These are phyloP conservation scores for Cerceris rybyensis DNA, from an alignment of 2,888 invertebrate species.

Conservation along the genomic window DNA sequence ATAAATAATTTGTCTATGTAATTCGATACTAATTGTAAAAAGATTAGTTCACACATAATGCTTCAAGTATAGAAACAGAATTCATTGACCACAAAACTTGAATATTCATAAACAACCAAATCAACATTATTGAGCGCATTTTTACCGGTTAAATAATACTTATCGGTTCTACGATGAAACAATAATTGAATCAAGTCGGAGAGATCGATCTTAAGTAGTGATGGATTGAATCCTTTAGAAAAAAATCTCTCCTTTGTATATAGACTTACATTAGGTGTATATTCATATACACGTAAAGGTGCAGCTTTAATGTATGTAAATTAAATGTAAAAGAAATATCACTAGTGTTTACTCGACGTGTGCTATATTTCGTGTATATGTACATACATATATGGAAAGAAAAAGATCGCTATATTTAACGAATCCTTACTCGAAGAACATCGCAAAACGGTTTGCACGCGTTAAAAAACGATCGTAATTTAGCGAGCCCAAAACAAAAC, in stretches of 20 bases:
- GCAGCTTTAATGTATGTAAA: slow-evolving; percentile 70
- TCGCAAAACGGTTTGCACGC: not conserved
- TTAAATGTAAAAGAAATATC: slow-evolving; percentile 64
- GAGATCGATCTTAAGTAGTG: slow-evolving; percentile 30
- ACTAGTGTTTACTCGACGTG: slow-evolving; percentile 63
- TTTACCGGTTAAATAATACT: too few relatives aligned
- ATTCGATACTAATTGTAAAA: too few relatives aligned
- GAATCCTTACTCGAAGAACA: not conserved
- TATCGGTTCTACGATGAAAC: not conserved
- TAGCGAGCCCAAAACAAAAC: not conserved
- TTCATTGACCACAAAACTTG: too few relatives aligned
- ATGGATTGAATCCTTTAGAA: slow-evolving; percentile 13
- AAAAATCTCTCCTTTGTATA: slow-evolving; percentile 54
- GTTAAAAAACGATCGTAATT: not conserved
- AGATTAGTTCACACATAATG: too few relatives aligned
- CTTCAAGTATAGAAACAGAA: too few relatives aligned
- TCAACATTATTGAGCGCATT: too few relatives aligned
- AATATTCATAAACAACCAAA: too few relatives aligned
- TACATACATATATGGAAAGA: slow-evolving; percentile 33
- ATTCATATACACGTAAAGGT: slow-evolving; percentile 60
- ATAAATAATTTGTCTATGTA: too few relatives aligned
- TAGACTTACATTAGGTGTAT: slow-evolving; percentile 60
- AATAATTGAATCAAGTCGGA: slow-evolving; percentile 3
- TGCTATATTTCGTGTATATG: slow-evolving; percentile 57
- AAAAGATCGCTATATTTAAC: slow-evolving; percentile 6